Evolutionary conservation across 2,113 vertebrate species (phyloP), one percentile per base, ranked within the genome.

Genomic region (Cebidichthys violaceus): DNA sequence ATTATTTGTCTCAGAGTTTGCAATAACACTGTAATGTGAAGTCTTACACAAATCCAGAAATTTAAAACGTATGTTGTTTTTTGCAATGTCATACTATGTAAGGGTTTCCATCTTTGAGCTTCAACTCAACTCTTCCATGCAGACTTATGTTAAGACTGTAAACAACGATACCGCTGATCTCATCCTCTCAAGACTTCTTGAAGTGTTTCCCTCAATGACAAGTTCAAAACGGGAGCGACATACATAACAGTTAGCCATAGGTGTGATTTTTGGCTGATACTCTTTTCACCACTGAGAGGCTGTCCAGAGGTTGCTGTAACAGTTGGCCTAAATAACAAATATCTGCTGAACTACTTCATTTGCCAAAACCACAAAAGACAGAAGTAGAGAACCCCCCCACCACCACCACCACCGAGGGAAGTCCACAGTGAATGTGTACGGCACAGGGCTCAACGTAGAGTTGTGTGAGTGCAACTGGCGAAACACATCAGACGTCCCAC

Each of bases 371-470:
- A 66, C 66, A 70, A 77, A 77, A 81, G 14, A 29, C 59, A 84
- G 84, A 89, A 89, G 73, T 77, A 70, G 27, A 70, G n/a, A 67
- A 47, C 82, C 33, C 7, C 27, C 43, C 13, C n/a, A n/a, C n/a
- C n/a, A n/a, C n/a, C n/a, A n/a, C n/a, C n/a, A n/a, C n/a, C n/a
- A n/a, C n/a, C 2, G 27, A 24, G 9, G 80, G 59, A 80, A 80
- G 72, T 70, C 14, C 50, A 22, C 24, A 33, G 61, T 8, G 43
- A 65, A 1, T 35, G 41, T n/a, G 24, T 61, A 9, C 59, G 59
- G 15, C 18, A 9, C 70, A 37, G 10, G 3, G 20, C 47, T 52
- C 47, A 52, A 52, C 47, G 7, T 22, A 52, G 6, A 50, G 6
- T 20, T 45, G 43, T 22, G 8, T 52, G 20, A 52, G 47, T 52